Evolutionary conservation across 2,113 vertebrate species (phyloP).

Genomic region (Otocyon megalotis): DNA sequence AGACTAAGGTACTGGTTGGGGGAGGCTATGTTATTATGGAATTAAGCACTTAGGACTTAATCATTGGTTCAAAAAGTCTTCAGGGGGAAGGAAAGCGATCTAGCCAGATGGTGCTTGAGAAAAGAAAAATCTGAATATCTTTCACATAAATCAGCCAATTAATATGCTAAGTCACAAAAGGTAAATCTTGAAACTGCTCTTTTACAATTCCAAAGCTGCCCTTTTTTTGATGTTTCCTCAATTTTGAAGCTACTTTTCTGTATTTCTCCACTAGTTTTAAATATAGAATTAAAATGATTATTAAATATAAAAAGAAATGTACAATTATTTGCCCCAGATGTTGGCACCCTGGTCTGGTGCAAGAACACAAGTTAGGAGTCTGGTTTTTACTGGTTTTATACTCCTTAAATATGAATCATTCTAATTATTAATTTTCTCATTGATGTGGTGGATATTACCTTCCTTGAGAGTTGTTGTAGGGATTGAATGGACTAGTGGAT

Average conservation of each 20-base stretch:
- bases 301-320: neutral
- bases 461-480: neutral
- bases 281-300: neutral
- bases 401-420: neutral
- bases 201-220: neutral
- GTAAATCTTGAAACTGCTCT: slow-evolving; percentile 1
- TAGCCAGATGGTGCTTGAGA: slow-evolving; percentile 44
- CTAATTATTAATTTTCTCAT: neutral
- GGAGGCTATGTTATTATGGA: neutral
- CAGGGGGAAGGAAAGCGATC: neutral
- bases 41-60: neutral
- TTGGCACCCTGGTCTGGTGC: neutral
- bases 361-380: neutral
- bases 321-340: neutral
- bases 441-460: neutral
- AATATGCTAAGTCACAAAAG: slow-evolving; percentile 58
- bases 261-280: neutral
- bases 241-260: neutral
- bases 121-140: neutral
- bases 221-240: neutral
- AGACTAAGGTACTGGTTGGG: neutral
- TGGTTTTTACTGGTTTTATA: neutral
- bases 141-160: slow-evolving; percentile 67
- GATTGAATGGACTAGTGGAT: neutral
- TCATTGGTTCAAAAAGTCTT: slow-evolving; percentile 1